Conservation (phyloP, 2,797 vertebrate genomes). For the Smutsia gigantea region DNA sequence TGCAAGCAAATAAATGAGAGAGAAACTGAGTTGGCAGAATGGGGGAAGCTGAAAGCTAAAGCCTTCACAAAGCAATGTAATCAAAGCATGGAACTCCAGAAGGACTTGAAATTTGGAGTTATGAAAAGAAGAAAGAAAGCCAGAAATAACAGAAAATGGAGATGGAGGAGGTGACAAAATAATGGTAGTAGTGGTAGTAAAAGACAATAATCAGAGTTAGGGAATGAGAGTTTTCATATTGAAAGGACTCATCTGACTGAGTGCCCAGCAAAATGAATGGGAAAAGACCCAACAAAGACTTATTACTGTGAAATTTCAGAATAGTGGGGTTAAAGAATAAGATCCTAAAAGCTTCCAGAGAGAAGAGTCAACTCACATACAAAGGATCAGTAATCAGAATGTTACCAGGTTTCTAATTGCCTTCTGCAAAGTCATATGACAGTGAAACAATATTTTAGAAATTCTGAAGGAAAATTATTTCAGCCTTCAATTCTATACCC, state of each 20-base stretch:
- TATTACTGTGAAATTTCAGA: neutral
- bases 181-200: neutral
- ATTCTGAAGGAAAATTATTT: constrained; percentile 18
- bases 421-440: neutral
- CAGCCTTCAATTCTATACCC: neutral
- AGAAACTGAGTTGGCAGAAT: neutral
- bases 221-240: neutral
- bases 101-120: neutral
- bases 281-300: neutral
- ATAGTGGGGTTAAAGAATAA: neutral
- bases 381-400: neutral
- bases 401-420: neutral
- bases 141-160: neutral
- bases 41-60: neutral
- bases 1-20: neutral
- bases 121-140: neutral
- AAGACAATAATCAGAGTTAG: neutral
- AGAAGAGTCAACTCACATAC: neutral
- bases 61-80: neutral
- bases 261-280: neutral
- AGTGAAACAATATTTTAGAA: neutral
- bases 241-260: neutral
- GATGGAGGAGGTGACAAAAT: neutral
- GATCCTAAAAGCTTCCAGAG: neutral
- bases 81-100: neutral